Evolutionary conservation across 1,140 invertebrate species (phyloP).

Genomic region (Arion vulgaris): DNA sequence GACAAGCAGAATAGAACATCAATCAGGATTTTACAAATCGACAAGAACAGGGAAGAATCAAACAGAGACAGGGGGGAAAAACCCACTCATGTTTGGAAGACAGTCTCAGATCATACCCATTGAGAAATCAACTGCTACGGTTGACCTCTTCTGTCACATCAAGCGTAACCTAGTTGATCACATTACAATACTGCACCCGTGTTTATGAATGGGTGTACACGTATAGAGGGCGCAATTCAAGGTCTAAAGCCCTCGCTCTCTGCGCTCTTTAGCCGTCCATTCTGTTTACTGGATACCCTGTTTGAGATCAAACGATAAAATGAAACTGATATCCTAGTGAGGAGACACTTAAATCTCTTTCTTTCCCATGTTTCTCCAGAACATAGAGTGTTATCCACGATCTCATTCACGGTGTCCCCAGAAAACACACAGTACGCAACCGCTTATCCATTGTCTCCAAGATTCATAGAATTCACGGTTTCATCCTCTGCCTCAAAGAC

Average conservation of each 20-base stretch:
- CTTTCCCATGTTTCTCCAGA: too few species aligned
- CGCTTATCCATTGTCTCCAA: too few species aligned
- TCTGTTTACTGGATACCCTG: neutral
- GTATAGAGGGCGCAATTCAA: neutral
- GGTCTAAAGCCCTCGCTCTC: neutral
- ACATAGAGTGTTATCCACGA: too few species aligned
- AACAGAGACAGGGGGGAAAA: neutral
- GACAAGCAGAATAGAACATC: too few species aligned
- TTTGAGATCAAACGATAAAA: neutral
- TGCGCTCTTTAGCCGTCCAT: neutral
- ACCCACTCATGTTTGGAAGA: neutral
- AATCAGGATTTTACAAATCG: too few species aligned
- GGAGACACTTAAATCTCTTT: too few species aligned
- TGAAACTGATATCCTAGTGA: too few species aligned
- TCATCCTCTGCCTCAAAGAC: too few species aligned
- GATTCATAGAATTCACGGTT: too few species aligned
- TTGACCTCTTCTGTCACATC: constrained; percentile 10
- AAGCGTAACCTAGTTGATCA: neutral
- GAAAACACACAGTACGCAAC: too few species aligned
- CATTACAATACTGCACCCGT: neutral
- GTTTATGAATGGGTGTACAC: constrained; percentile 11
- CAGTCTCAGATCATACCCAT: neutral
- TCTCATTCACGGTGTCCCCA: too few species aligned
- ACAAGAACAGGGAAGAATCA: neutral
- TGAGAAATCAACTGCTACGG: neutral